Evolutionary conservation across 2,888 invertebrate species (phyloP).

Genomic region (Chorisops tibialis): DNA sequence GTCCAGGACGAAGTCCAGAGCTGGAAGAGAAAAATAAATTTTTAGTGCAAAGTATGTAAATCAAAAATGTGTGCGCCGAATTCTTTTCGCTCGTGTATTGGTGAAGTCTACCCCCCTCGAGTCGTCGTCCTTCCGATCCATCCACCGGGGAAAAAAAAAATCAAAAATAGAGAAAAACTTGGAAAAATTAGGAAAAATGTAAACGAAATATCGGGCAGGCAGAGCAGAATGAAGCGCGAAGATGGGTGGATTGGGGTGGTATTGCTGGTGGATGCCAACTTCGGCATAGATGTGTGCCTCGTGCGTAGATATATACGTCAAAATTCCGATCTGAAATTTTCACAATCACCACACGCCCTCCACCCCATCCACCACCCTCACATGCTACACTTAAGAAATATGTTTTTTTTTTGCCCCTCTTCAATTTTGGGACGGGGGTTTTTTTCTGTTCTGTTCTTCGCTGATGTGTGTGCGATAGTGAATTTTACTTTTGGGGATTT

Average conservation of each 20-base stretch:
- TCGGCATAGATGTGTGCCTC: background rate
- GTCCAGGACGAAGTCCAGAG: background rate
- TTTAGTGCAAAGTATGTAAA: constrained; percentile 28
- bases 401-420: background rate
- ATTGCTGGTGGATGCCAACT: background rate
- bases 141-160: background rate
- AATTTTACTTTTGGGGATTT: constrained; percentile 18
- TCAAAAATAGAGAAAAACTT: background rate
- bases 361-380: background rate
- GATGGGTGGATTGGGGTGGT: background rate
- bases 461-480: background rate
- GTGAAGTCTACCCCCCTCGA: background rate
- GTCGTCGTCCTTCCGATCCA: background rate
- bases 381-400: background rate
- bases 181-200: constrained; percentile 23
- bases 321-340: constrained; percentile 15
- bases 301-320: constrained; percentile 10
- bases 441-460: background rate
- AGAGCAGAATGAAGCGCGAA: too few species aligned
- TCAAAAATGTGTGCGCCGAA: constrained; percentile 24
- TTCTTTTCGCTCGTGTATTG: background rate
- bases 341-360: background rate
- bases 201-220: background rate
- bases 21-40: constrained; percentile 19
- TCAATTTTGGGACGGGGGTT: background rate